A percentile compares a stretch with the other conserved stretches of the same genome.
These are phyloP conservation scores for Pseudoatta argentina DNA, from an alignment of 1,140 invertebrate species.

Conservation along the genomic window DNA sequence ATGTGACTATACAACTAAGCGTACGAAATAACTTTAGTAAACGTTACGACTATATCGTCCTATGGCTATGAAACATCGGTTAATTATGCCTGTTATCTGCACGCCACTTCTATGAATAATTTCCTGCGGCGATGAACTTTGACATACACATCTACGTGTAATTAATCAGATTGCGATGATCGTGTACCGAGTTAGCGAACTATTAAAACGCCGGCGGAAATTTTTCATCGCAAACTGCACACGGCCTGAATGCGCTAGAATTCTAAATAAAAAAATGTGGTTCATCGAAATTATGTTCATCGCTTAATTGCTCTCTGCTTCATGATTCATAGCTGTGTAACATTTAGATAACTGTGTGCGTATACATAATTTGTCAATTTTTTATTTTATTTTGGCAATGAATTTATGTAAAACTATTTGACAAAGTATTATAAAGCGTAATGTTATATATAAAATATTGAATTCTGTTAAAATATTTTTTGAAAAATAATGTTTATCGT, in stretches of 20 bases:
- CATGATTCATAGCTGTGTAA: not conserved
- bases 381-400: not conserved
- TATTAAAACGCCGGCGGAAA: conserved; percentile 25
- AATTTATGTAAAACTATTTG: not conserved
- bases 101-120: conserved; percentile 63
- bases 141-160: conserved; percentile 56
- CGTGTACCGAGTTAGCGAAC: conserved; percentile 42
- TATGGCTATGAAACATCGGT: conserved; percentile 58
- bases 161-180: conserved; percentile 63
- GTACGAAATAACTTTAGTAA: conserved; percentile 49
- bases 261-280: conserved; percentile 15
- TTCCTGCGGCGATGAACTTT: conserved; percentile 61
- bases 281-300: conserved; percentile 9
- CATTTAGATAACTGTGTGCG: not conserved
- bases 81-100: conserved; percentile 65
- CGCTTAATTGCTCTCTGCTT: conserved; percentile 11
- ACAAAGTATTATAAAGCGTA: not conserved
- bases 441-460: not conserved
- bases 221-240: conserved; percentile 48
- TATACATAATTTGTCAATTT: not conserved
- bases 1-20: conserved; percentile 35
- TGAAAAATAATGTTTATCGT: conserved; percentile 2
- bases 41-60: conserved; percentile 50
- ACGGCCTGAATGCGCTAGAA: conserved; percentile 6
- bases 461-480: not conserved